Conservation (phyloP, 1,140 invertebrate genomes). For the Ptiloglossa arizonensis region DNA sequence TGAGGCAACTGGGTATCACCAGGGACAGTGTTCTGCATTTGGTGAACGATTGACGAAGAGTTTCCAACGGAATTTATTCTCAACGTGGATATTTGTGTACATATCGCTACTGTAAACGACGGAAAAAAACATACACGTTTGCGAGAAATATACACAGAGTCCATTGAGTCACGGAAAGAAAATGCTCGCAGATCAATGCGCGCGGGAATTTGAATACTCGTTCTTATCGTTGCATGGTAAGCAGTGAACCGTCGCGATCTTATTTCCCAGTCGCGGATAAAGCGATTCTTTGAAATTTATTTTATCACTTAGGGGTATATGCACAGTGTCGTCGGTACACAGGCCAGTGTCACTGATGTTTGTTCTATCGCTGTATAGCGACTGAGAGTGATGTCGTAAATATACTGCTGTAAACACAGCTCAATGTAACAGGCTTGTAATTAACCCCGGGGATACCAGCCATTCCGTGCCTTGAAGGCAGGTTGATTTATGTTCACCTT, state of each 20-base stretch:
- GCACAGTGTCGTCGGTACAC: background rate
- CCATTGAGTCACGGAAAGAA: no score
- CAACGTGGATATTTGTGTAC: background rate
- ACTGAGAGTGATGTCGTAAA: background rate
- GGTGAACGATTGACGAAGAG: constrained; percentile 69
- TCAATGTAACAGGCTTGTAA: constrained; percentile 10
- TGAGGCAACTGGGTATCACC: constrained; percentile 71
- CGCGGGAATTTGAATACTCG: background rate
- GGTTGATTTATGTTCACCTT: constrained; percentile 30
- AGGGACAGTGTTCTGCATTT: constrained; percentile 76
- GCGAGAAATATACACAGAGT: constrained; percentile 6
- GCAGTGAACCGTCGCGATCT: background rate
- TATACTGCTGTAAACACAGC: constrained; percentile 1
- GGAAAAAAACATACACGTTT: constrained; percentile 3
- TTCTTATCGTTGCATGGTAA: constrained; percentile 6
- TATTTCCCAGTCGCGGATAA: background rate
- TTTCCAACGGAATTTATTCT: no score
- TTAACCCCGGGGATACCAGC: constrained; percentile 14
- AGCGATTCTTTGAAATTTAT: background rate
- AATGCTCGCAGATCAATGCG: no score
- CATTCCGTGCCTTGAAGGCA: background rate
- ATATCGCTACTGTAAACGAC: background rate
- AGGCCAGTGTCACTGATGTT: background rate
- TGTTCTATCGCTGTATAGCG: background rate
- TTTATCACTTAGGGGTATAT: constrained; percentile 13